A percentile compares a stretch with the other conserved stretches of the same genome.
Conservation (phyloP, 2,888 invertebrate genomes). For the Tachina fera region DNA sequence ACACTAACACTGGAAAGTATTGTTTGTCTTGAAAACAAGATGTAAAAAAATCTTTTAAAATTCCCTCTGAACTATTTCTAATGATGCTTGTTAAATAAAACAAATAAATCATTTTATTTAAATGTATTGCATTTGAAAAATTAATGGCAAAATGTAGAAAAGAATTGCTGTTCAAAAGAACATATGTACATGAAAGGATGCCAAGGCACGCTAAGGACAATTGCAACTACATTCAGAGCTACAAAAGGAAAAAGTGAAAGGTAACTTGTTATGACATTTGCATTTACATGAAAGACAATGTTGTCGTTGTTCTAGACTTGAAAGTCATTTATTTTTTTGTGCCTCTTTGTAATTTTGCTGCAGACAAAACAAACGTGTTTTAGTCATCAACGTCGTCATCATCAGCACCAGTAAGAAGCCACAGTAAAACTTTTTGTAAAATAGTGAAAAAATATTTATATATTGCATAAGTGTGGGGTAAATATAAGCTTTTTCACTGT, state of each 20-base stretch:
- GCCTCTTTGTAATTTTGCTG: slow-evolving; percentile 58
- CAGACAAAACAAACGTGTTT: slow-evolving; percentile 69
- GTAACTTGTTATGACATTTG: slow-evolving; percentile 72
- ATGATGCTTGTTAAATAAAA: slow-evolving; percentile 21
- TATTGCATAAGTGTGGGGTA: too few species aligned
- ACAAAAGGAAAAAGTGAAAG: slow-evolving; percentile 65
- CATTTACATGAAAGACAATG: slow-evolving; percentile 69
- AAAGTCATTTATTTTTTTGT: slow-evolving; percentile 43
- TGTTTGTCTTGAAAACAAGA: background rate
- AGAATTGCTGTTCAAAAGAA: slow-evolving; percentile 36
- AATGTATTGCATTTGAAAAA: slow-evolving; percentile 4
- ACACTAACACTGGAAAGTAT: background rate
- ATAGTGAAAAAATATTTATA: background rate
- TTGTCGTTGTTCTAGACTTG: slow-evolving; percentile 62
- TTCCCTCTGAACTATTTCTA: background rate
- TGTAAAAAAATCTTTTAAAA: background rate
- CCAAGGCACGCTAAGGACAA: slow-evolving; percentile 61
- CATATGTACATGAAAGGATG: slow-evolving; percentile 42
- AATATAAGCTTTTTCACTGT: too few species aligned
- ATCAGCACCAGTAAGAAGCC: slow-evolving; percentile 8
- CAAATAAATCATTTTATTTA: slow-evolving; percentile 45
- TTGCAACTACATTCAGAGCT: slow-evolving; percentile 17
- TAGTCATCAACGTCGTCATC: slow-evolving; percentile 47
- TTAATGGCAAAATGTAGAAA: slow-evolving; percentile 1
- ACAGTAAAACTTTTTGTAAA: slow-evolving; percentile 7